Percentiles rank a stretch among this genome's conserved stretches.
phyloP scores from a whole-genome alignment of 35 echinoderm and acorn worm species.

The Apostichopus californicus region DNA sequence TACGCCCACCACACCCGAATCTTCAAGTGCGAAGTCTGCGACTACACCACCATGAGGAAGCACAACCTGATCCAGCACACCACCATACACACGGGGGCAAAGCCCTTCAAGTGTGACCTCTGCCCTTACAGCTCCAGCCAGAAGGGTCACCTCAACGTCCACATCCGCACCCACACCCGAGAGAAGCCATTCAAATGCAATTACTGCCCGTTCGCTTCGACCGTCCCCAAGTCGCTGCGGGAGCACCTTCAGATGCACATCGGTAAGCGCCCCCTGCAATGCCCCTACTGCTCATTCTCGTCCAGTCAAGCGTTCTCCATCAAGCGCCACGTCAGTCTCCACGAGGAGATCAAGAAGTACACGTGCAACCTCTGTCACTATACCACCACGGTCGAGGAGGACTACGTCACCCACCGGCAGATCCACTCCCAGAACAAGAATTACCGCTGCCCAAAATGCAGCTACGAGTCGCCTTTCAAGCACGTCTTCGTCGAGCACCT shows the following conservation, averaged over 20 bases:
- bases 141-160: constrained; percentile 85
- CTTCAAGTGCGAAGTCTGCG: constrained; percentile 69
- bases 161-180: constrained; percentile 80
- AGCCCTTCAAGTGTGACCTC: constrained; percentile 87
- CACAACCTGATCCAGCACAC: constrained; percentile 88
- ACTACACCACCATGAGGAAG: constrained; percentile 72
- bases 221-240: constrained; percentile 85
- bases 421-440: constrained; percentile 65
- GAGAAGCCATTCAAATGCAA: constrained; percentile 86
- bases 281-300: constrained; percentile 84
- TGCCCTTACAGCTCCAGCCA: constrained; percentile 84
- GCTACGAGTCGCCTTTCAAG: constrained; percentile 74
- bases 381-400: constrained; percentile 59
- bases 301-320: constrained; percentile 88
- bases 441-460: constrained; percentile 70
- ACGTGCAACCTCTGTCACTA: constrained; percentile 72
- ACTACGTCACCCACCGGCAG: constrained; percentile 67
- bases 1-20: constrained; percentile 65
- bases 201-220: constrained; percentile 86
- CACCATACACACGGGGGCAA: constrained; percentile 75
- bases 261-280: constrained; percentile 82
- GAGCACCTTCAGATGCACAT: constrained; percentile 90
- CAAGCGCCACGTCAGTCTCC: constrained; percentile 74
- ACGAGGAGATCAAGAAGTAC: constrained; percentile 70
- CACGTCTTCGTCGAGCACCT: constrained; percentile 70